A percentile compares a stretch with the other conserved stretches of the same genome.
Conservation (phyloP, 2,113 vertebrate species). For the Antechinus stuartii region DNA sequence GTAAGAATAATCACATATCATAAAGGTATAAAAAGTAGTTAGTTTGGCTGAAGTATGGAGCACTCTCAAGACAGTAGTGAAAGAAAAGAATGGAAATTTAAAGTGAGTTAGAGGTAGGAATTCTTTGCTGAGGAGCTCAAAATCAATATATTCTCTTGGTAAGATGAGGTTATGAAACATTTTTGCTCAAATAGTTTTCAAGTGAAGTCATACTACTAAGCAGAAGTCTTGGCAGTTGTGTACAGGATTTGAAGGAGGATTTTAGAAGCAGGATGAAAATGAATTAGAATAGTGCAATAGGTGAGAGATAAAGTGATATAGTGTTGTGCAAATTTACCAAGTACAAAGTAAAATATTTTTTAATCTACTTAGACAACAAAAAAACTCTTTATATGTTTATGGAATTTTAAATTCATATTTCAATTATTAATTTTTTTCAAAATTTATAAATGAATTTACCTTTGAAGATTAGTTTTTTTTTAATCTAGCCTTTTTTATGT, state of each 20-base stretch:
- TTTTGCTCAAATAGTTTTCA: not conserved
- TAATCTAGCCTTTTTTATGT: not conserved
- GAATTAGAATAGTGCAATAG: not conserved
- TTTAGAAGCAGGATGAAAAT: not conserved
- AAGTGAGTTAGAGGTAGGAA: not conserved
- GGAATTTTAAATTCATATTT: not conserved
- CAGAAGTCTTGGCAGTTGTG: not conserved
- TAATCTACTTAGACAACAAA: not conserved
- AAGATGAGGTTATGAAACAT: not conserved
- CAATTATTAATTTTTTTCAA: not conserved
- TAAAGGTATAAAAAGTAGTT: not conserved
- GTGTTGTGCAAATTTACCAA: not conserved
- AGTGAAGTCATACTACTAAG: not conserved
- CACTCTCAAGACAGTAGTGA: not conserved
- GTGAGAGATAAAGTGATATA: not conserved
- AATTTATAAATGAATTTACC: not conserved
- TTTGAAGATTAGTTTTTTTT: not conserved
- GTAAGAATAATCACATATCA: not conserved
- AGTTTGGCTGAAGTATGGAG: not conserved
- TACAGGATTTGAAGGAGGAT: not conserved
- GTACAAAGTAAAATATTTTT: not conserved
- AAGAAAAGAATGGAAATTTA: not conserved
- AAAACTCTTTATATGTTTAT: not conserved
- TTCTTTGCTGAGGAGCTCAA: not conserved
- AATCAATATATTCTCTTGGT: not conserved